A percentile compares a stretch with the other conserved stretches of the same genome.
Conservation (phyloP, 2,797 vertebrate species). For the Poecilia picta region DNA sequence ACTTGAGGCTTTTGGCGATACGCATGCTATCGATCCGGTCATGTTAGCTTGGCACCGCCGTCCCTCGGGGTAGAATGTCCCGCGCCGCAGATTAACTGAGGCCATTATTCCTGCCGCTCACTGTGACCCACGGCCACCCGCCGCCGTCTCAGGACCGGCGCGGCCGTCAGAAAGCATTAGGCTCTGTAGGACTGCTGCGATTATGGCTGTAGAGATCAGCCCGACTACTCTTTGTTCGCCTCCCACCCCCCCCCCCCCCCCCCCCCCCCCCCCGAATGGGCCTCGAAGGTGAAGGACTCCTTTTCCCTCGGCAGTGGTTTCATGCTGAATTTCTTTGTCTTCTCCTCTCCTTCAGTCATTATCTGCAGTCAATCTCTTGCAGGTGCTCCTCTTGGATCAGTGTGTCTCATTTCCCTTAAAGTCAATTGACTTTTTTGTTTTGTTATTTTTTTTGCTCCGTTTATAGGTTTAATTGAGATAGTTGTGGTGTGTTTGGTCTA, state of each 20-base stretch:
- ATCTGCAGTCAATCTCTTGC: conserved; percentile 22
- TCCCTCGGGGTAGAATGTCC: conserved; percentile 61
- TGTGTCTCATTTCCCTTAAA: conserved; percentile 28
- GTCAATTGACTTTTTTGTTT: conserved; percentile 20
- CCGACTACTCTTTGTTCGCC: conserved; percentile 29
- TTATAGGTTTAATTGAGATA: conserved; percentile 14
- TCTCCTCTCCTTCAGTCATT: conserved; percentile 15
- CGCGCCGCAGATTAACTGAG: conserved; percentile 65
- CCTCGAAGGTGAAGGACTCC: conserved; percentile 49
- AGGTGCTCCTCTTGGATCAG: conserved; percentile 34
- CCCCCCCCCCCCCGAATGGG: conserved; percentile 26
- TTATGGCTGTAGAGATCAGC: conserved; percentile 60
- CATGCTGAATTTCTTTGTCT: conserved; percentile 50
- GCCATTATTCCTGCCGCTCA: conserved; percentile 70
- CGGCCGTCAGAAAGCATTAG: conserved; percentile 64
- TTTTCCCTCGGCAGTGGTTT: conserved; percentile 41
- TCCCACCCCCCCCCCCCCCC: conserved; percentile 16
- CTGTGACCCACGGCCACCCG: conserved; percentile 50
- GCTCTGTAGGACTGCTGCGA: conserved; percentile 51
- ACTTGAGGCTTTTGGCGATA: conserved; percentile 39
- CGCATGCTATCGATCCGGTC: conserved; percentile 66
- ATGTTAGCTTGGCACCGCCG: conserved; percentile 25
- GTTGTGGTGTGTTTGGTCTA: conserved; percentile 9
- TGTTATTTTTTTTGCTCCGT: neutral
- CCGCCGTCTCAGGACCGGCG: conserved; percentile 43